A percentile compares a stretch with the other conserved stretches of the same genome.
Conservation (phyloP, 2,888 invertebrate species). For the Tubulanus polymorphus region DNA sequence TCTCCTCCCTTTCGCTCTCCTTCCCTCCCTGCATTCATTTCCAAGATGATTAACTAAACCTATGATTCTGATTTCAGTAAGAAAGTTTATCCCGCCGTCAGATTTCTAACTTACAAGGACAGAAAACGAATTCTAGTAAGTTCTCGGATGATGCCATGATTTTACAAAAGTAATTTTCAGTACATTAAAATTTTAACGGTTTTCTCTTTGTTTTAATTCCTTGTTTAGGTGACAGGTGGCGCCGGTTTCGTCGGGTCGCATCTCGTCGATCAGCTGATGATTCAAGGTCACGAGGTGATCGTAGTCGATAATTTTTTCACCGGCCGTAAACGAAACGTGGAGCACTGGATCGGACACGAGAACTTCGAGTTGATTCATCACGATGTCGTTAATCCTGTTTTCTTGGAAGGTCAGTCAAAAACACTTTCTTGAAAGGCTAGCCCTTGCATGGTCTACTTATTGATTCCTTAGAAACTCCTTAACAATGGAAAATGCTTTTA, state of each 20-base stretch:
- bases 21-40: too few species aligned
- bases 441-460: too few species aligned
- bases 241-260: constrained; percentile 99
- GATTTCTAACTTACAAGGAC: constrained; percentile 84
- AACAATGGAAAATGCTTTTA: too few species aligned
- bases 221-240: constrained; percentile 78
- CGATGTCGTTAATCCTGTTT: constrained; percentile 96
- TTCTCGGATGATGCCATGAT: neutral
- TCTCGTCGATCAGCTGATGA: constrained; percentile 91
- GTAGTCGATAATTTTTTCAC: constrained; percentile 98
- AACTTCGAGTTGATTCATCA: constrained; percentile 99
- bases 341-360: constrained; percentile 98
- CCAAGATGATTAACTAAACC: too few species aligned
- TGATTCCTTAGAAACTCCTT: too few species aligned
- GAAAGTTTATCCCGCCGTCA: constrained; percentile 84
- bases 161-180: neutral
- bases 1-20: too few species aligned
- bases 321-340: constrained; percentile 92
- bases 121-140: constrained; percentile 85
- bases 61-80: too few species aligned
- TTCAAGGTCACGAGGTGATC: constrained; percentile 90
- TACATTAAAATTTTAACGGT: neutral
- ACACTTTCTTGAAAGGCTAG: too few species aligned
- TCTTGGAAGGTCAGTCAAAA: constrained; percentile 95
- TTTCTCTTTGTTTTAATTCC: neutral